phyloP scores from a whole-genome alignment of 2,888 invertebrate species.

The Muschampia plurimacula region DNA sequence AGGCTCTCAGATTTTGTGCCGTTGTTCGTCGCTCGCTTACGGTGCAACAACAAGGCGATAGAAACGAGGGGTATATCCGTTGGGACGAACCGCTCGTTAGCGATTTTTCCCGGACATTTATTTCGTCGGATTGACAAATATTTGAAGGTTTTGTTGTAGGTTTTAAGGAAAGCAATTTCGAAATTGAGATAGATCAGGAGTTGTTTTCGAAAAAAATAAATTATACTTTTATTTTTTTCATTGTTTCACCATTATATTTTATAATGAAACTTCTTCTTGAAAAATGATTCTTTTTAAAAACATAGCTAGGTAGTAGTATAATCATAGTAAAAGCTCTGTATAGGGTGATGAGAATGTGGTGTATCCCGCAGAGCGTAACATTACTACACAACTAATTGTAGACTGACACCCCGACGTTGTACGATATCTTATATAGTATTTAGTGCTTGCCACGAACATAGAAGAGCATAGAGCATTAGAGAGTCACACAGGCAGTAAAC shows the following conservation, averaged over 20 bases:
- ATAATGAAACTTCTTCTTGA: too few relatives aligned
- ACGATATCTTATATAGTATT: too few relatives aligned
- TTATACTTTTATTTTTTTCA: background rate
- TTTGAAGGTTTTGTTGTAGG: conserved; percentile 40
- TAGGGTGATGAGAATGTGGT: too few relatives aligned
- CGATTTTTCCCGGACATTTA: conserved; percentile 36
- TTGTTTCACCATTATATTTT: background rate
- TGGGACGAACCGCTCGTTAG: conserved; percentile 40
- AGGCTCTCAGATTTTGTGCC: background rate
- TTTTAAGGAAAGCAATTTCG: conserved; percentile 33
- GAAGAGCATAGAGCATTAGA: too few relatives aligned
- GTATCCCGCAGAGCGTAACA: too few relatives aligned
- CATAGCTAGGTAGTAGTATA: too few relatives aligned
- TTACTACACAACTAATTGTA: too few relatives aligned
- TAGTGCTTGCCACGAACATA: too few relatives aligned
- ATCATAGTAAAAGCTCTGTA: too few relatives aligned
- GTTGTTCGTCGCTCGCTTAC: background rate
- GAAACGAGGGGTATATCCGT: conserved; percentile 29
- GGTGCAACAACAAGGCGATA: background rate
- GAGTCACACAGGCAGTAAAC: too few relatives aligned
- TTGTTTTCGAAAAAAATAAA: conserved; percentile 16
- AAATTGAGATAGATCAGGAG: conserved; percentile 28
- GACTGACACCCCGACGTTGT: too few relatives aligned
- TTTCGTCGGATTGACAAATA: conserved; percentile 40
- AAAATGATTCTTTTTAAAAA: too few relatives aligned